These are phyloP conservation scores for Dendrocopos noguchii DNA, from an alignment of 2,113 vertebrate genomes.

Conservation along the genomic window DNA sequence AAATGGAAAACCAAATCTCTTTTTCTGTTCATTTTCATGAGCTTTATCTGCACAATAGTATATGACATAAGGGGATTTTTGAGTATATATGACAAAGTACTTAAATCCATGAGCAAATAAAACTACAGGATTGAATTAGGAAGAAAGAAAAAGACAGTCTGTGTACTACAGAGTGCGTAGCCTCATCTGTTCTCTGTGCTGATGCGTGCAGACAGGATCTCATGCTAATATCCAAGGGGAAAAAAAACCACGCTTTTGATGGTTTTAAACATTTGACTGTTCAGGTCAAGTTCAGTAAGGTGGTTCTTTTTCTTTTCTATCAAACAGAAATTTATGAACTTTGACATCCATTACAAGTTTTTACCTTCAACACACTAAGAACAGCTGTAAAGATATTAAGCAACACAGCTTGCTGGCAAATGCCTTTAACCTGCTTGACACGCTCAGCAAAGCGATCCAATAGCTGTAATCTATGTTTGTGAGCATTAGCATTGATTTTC, in stretches of 20 bases:
- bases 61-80: not conserved
- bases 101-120: not conserved
- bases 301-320: not conserved
- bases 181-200: not conserved
- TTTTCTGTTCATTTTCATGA: not conserved
- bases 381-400: conserved; percentile 98
- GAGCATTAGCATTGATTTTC: not conserved
- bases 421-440: conserved; percentile 97
- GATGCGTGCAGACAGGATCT: not conserved
- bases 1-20: not conserved
- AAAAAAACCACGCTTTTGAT: not conserved
- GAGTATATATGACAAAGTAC: not conserved
- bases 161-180: not conserved
- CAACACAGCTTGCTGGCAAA: conserved; percentile 97
- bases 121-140: not conserved
- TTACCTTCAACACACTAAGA: conserved; percentile 96
- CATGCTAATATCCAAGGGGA: not conserved
- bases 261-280: not conserved
- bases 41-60: not conserved
- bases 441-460: conserved; percentile 99
- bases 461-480: conserved; percentile 89
- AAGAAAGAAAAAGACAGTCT: not conserved
- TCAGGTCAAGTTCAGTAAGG: not conserved
- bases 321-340: not conserved
- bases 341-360: not conserved